Conservation (phyloP, 2,797 vertebrate species). For the Rhinichthys osculus region DNA sequence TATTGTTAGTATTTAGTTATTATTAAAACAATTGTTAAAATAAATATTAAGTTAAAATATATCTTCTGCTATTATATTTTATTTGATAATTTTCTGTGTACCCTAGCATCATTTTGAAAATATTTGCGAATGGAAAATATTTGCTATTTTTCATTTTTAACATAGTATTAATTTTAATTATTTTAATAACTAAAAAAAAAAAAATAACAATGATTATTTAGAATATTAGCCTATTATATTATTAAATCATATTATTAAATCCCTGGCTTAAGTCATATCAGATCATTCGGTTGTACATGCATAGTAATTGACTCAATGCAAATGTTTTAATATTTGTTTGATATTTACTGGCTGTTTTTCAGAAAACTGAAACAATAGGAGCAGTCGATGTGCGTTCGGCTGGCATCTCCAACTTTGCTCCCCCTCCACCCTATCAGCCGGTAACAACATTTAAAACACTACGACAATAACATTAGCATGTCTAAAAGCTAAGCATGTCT, state of each 20-base stretch:
- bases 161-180: background rate
- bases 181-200: background rate
- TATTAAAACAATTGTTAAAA: background rate
- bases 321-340: background rate
- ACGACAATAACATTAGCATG: background rate
- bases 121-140: background rate
- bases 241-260: background rate
- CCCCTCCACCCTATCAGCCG: slow-evolving; percentile 62
- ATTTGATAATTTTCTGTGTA: background rate
- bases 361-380: slow-evolving; percentile 60
- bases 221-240: background rate
- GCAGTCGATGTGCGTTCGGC: slow-evolving; percentile 62
- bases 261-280: background rate
- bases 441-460: slow-evolving; percentile 47
- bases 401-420: slow-evolving; percentile 66
- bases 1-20: background rate
- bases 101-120: background rate
- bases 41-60: background rate
- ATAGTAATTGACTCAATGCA: background rate
- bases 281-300: background rate
- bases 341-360: background rate
- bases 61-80: background rate
- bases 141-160: background rate
- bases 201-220: background rate
- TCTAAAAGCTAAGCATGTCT: background rate